phyloP scores from a whole-genome alignment of 2,113 vertebrate genomes.

The Menura novaehollandiae region DNA sequence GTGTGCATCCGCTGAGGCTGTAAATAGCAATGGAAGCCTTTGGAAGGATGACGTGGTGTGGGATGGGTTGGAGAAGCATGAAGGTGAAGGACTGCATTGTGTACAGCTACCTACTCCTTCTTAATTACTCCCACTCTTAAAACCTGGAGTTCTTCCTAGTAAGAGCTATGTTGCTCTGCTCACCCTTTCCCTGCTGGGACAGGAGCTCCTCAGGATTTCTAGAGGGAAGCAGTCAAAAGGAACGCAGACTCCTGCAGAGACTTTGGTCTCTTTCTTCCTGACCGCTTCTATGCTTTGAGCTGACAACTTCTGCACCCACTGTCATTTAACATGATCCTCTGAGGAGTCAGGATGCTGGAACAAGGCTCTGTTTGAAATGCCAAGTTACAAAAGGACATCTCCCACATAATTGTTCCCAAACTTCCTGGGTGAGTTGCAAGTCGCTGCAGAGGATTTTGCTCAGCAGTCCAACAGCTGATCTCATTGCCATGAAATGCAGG shows the following conservation, averaged over 20 bases:
- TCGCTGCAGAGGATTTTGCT: not conserved
- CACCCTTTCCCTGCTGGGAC: not conserved
- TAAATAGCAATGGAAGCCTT: not conserved
- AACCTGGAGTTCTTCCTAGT: not conserved
- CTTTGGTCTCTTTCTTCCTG: not conserved
- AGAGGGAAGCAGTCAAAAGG: not conserved
- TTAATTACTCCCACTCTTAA: not conserved
- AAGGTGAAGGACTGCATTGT: not conserved
- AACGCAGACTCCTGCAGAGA: not conserved
- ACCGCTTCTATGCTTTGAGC: not conserved
- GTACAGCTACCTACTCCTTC: not conserved
- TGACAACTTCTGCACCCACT: not conserved
- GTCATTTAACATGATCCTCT: rapidly evolving
- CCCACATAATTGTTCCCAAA: not conserved
- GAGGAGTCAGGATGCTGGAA: not conserved
- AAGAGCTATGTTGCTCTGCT: not conserved
- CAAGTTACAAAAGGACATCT: not conserved
- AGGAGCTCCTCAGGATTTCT: not conserved
- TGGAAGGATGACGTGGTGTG: not conserved
- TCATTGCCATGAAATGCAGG: constrained; percentile 27
- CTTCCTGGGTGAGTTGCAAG: constrained; percentile 38
- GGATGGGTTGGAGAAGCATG: not conserved
- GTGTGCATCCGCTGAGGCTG: not conserved
- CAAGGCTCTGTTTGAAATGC: not conserved
- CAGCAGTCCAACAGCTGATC: constrained; percentile 7